Percentiles rank a stretch among this genome's conserved stretches.
phyloP scores from a whole-genome alignment of 2,888 invertebrate species.

The Scrobipalpa atriplicella region DNA sequence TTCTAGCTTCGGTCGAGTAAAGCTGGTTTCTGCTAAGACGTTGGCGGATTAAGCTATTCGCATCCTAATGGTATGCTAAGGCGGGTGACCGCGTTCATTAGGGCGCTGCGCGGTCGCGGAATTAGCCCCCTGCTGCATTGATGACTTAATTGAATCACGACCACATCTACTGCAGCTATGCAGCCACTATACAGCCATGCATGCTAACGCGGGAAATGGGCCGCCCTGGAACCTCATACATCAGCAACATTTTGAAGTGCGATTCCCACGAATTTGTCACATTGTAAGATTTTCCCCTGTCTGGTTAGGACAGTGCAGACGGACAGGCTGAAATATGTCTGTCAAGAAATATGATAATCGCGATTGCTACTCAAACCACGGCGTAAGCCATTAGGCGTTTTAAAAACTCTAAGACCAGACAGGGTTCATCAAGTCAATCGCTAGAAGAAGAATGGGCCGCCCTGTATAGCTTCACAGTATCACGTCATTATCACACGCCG shows the following conservation, averaged over 20 bases:
- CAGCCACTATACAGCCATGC: slow-evolving; percentile 43
- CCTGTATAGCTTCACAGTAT: background rate
- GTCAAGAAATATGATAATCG: no score
- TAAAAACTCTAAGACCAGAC: no score
- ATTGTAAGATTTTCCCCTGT: no score
- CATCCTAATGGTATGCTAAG: slow-evolving; percentile 79
- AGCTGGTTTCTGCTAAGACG: slow-evolving; percentile 52
- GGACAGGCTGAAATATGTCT: no score
- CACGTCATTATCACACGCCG: background rate
- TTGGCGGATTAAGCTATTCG: slow-evolving; percentile 61
- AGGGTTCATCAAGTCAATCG: no score
- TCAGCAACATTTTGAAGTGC: no score
- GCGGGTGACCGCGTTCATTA: slow-evolving; percentile 72
- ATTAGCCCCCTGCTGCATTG: slow-evolving; percentile 64
- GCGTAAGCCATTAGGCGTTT: no score
- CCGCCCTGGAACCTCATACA: no score
- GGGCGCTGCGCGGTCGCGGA: slow-evolving; percentile 59
- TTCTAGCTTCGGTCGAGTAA: background rate
- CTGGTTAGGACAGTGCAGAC: no score
- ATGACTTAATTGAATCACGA: slow-evolving; percentile 64
- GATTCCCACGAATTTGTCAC: no score
- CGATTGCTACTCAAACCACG: no score
- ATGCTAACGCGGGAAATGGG: slow-evolving; percentile 47
- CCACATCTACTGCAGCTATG: slow-evolving; percentile 54
- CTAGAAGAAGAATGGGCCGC: no score